Base-by-base conservation (phyloP, 2,113 vertebrate species). In the Clarias macrocephalus region DNA sequence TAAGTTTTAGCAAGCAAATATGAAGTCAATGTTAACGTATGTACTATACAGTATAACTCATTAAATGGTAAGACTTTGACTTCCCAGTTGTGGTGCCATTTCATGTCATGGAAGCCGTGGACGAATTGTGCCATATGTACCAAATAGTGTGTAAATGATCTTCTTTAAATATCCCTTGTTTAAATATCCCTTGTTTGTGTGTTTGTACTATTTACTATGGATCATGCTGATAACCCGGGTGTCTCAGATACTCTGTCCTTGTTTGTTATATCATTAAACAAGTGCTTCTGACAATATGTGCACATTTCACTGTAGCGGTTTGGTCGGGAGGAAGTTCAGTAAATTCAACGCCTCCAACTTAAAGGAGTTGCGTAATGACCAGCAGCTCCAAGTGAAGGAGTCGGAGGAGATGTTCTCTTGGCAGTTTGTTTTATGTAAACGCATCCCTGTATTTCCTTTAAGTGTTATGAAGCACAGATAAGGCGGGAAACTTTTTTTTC, bases 281-380 rank as follows among this genome's bases (percentile, higher is more conserved):
- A 25, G 11, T 59, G 23, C 21, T 15, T 18, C 66, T 73, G 83
- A 60, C 37, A 63, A 85, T 48, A 75, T 28, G 33, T 62, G 21
- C 23, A n/a, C 12, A 62, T 23, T 72, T 75, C 18, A 16, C 33
- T 13, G 5, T 82, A 30, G 54, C 70, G 37, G 81, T 86, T 19
- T 33, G 2, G 21, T 63, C 18, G 54, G 56, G 33, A 70, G 85
- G 62, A 80, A 66, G 60, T 76, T 73, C n/a, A n/a, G n/a, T 28
- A 73, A 77, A 65, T 54, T 30, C 48, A 37, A 68, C 15, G 54
- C 66, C 83, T 85, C 82, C 79, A 56, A 75, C 83, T 82, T 82
- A 72, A 73, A 80, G 42, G 16, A 87, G 77, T 85, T 87, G 82
- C 70, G 56, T 87, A 89, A 89, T 85, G 56, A 70, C n/a, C 52